Conservation (phyloP, 2,113 vertebrate genomes). For the Motacilla alba region DNA sequence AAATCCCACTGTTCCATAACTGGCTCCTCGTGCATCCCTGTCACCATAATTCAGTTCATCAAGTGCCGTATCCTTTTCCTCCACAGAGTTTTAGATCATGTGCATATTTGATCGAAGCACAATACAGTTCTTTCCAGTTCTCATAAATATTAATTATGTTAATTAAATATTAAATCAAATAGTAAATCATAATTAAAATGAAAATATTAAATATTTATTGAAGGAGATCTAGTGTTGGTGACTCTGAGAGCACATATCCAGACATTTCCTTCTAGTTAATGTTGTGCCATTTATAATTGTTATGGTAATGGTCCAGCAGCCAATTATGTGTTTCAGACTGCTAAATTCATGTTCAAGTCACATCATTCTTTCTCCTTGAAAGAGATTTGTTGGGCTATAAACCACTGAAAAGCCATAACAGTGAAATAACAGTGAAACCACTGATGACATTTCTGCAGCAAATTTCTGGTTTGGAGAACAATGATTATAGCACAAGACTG, state of each 20-base stretch:
- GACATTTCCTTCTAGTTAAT: constrained; percentile 11
- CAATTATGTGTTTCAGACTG: neutral
- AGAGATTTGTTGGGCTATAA: neutral
- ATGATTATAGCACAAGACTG: neutral
- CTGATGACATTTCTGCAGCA: neutral
- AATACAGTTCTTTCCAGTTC: neutral
- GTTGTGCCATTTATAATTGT: constrained; percentile 1
- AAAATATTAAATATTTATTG: constrained; percentile 46
- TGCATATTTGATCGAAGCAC: constrained; percentile 6
- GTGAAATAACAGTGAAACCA: neutral
- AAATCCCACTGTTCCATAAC: neutral
- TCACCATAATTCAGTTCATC: neutral
- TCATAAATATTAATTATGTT: constrained; percentile 33
- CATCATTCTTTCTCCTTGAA: neutral
- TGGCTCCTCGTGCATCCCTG: neutral
- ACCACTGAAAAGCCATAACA: no score
- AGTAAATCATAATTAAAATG: constrained; percentile 31
- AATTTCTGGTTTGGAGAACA: neutral
- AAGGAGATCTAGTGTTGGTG: neutral
- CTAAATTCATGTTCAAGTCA: neutral
- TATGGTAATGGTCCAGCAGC: neutral
- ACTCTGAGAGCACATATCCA: neutral
- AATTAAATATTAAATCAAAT: constrained; percentile 31
- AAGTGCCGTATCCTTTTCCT: neutral
- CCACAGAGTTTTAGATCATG: neutral